A percentile compares a stretch with the other conserved stretches of the same genome.
Evolutionary conservation across 1,140 invertebrate species (phyloP).

Genomic region (Onthophagus taurus): DNA sequence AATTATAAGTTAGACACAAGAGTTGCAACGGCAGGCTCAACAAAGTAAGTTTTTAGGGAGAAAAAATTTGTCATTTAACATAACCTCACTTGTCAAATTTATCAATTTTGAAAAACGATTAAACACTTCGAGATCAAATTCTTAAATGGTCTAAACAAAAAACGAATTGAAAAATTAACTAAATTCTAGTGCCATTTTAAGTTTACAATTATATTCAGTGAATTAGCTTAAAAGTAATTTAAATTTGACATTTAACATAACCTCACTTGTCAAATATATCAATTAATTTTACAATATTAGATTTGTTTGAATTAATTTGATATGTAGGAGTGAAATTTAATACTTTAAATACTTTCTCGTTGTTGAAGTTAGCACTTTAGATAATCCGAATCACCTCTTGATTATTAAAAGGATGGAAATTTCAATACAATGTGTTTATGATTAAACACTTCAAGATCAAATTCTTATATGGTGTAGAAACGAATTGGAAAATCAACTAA

Average conservation of each 20-base stretch:
- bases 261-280: background rate
- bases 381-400: too few species aligned
- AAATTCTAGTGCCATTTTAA: conserved; percentile 58
- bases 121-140: background rate
- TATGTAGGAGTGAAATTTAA: too few species aligned
- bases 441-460: conserved; percentile 55
- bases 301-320: background rate
- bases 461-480: conserved; percentile 68
- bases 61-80: too few species aligned
- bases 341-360: too few species aligned
- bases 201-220: conserved; percentile 65
- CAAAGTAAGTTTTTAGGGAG: conserved; percentile 55
- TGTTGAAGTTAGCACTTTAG: too few species aligned
- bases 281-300: conserved; percentile 7
- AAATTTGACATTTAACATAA: too few species aligned
- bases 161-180: conserved; percentile 65
- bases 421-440: conserved; percentile 59
- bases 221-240: conserved; percentile 76
- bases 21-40: conserved; percentile 69
- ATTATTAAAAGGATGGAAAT: conserved; percentile 82
- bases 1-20: conserved; percentile 77
- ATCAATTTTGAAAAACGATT: conserved; percentile 5
- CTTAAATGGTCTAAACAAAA: conserved; percentile 46
- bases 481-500: conserved; percentile 62
- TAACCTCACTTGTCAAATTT: background rate